Evolutionary conservation across 1,140 invertebrate genomes (phyloP).

Genomic region (Saccostrea glomerata): DNA sequence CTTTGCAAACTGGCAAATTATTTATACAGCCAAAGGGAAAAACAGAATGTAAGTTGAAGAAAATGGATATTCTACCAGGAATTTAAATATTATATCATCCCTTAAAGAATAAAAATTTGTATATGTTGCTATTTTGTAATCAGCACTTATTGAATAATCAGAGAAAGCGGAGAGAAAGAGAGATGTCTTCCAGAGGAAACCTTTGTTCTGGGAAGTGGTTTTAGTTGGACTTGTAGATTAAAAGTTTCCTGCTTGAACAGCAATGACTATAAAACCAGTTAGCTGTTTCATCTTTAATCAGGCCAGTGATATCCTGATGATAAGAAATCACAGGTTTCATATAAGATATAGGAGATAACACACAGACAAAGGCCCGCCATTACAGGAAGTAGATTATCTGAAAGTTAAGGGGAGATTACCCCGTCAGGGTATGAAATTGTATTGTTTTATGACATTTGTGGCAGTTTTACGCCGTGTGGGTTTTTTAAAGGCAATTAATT

Average conservation of each 20-base stretch:
- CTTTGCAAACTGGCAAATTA: background rate
- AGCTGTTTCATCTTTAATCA: constrained; percentile 23
- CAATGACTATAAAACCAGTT: constrained; percentile 9
- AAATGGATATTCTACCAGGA: too few species aligned
- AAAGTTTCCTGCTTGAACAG: background rate
- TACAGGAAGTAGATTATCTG: constrained; percentile 13
- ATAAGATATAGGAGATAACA: background rate
- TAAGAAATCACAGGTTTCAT: background rate
- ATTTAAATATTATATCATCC: background rate
- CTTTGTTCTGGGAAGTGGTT: constrained; percentile 25
- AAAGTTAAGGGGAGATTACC: background rate
- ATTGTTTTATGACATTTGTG: constrained; percentile 24
- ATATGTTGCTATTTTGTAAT: background rate
- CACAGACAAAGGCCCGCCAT: background rate
- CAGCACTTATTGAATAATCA: background rate
- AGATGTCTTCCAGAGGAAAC: background rate
- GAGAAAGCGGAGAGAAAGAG: background rate
- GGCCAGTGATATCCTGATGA: background rate
- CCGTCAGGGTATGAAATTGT: background rate
- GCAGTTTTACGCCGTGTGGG: background rate
- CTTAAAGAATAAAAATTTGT: background rate
- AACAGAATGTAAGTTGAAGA: background rate
- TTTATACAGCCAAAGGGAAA: background rate
- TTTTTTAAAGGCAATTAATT: background rate
- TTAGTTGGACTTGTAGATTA: constrained; percentile 1